Evolutionary conservation across 2,113 vertebrate genomes (phyloP).

Genomic region (Phrynosoma blainvillii): DNA sequence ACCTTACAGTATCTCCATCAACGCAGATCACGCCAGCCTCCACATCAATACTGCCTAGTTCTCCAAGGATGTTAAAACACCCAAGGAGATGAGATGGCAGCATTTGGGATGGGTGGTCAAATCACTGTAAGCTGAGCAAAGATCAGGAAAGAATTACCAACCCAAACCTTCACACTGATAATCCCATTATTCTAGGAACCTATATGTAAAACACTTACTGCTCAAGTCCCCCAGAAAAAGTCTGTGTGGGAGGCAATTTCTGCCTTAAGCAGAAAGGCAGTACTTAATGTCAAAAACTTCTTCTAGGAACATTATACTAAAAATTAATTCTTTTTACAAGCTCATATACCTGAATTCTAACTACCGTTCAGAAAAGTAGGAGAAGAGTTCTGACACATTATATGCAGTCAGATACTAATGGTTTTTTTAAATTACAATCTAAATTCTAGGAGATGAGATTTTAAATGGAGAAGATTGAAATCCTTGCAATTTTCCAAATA

Average conservation of each 20-base stretch:
- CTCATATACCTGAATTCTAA: no score
- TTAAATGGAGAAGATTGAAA: neutral
- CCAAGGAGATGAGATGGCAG: neutral
- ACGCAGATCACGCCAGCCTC: constrained; percentile 33
- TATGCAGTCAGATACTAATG: neutral
- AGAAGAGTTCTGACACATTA: neutral
- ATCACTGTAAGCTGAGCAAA: neutral
- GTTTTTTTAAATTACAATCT: neutral
- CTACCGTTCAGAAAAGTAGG: neutral
- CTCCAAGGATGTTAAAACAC: neutral
- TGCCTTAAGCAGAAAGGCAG: no score
- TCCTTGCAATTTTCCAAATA: neutral
- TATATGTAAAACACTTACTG: neutral
- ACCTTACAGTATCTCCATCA: constrained; percentile 60
- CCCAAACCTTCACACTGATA: neutral
- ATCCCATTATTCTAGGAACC: neutral
- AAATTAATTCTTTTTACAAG: neutral
- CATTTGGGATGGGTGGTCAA: neutral
- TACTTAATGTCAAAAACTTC: neutral
- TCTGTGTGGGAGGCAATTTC: neutral
- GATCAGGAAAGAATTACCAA: neutral
- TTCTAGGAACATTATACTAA: neutral
- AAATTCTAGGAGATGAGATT: neutral
- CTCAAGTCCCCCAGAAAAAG: neutral
- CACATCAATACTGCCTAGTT: neutral